These are phyloP conservation scores for Phyto melanocephala DNA, from an alignment of 2,888 invertebrate species.

Conservation along the genomic window DNA sequence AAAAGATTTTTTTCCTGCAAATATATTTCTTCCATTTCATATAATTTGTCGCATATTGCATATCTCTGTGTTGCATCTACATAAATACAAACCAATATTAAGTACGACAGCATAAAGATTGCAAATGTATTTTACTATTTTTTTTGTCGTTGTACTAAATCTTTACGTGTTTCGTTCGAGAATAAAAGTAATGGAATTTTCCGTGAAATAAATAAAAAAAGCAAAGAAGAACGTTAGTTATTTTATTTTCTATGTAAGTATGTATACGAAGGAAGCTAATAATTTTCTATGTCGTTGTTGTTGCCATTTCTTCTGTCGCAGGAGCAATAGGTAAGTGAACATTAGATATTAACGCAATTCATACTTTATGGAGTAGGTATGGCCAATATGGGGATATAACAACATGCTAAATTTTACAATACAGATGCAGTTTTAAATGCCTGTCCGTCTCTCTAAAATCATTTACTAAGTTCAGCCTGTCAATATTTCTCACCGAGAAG, in stretches of 20 bases:
- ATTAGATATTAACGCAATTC: conserved; percentile 5
- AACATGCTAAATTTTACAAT: neutral
- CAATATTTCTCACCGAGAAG: conserved; percentile 2
- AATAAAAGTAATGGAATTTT: conserved; percentile 32
- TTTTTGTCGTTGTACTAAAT: conserved; percentile 46
- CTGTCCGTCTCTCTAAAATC: conserved; percentile 37
- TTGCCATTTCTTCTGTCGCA: neutral
- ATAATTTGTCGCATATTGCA: conserved; percentile 63
- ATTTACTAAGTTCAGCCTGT: conserved; percentile 7
- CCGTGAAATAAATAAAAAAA: conserved; percentile 9
- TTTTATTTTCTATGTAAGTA: conserved; percentile 46
- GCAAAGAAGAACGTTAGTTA: conserved; percentile 45
- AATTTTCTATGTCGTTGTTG: conserved; percentile 47
- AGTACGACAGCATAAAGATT: neutral
- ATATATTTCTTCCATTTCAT: conserved; percentile 55
- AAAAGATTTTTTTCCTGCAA: neutral
- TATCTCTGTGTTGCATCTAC: conserved; percentile 9
- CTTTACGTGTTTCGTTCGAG: conserved; percentile 52
- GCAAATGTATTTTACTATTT: neutral
- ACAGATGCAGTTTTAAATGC: conserved; percentile 22
- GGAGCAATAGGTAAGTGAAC: conserved; percentile 1
- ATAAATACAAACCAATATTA: neutral
- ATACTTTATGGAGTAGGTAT: neutral
- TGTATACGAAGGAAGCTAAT: conserved; percentile 42
- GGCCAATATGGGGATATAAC: neutral